A percentile compares a stretch with the other conserved stretches of the same genome.
Conservation (phyloP, 1,140 invertebrate species). For the Drosophila pseudoananassae region DNA sequence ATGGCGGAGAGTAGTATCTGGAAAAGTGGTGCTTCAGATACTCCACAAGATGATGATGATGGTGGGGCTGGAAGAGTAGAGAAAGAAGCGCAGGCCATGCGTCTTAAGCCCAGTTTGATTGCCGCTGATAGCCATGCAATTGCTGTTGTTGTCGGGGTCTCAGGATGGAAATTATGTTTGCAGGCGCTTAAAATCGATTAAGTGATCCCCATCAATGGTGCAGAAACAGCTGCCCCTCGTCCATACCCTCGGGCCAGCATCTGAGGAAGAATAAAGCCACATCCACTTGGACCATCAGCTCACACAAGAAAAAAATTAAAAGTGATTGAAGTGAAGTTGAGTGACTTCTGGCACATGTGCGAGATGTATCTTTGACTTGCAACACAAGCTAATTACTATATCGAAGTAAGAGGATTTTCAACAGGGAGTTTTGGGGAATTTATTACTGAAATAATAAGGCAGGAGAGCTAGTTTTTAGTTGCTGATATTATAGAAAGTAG, state of each 20-base stretch:
- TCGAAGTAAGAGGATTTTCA: slow-evolving; percentile 1
- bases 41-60: slow-evolving; percentile 14
- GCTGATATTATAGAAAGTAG: neutral
- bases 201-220: slow-evolving; percentile 69
- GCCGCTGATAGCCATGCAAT: slow-evolving; percentile 79
- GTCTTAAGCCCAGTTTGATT: slow-evolving; percentile 76
- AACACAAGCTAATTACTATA: slow-evolving; percentile 29
- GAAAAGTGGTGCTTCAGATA: neutral
- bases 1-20: slow-evolving; percentile 6
- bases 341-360: slow-evolving; percentile 25
- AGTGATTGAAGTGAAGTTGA: slow-evolving; percentile 33
- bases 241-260: neutral
- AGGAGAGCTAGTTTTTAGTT: too few species aligned
- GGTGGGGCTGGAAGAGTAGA: neutral
- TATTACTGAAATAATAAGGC: too few species aligned
- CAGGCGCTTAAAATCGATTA: slow-evolving; percentile 76
- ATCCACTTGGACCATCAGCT: slow-evolving; percentile 13
- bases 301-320: neutral
- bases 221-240: slow-evolving; percentile 11
- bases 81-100: slow-evolving; percentile 13
- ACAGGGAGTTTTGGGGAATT: neutral
- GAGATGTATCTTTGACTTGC: slow-evolving; percentile 17
- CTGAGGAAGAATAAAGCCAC: slow-evolving; percentile 6
- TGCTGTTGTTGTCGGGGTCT: slow-evolving; percentile 50
- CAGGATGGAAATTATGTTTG: slow-evolving; percentile 65